Conservation (phyloP, 2,113 vertebrate genomes). For the Edolisoma coerulescens region DNA sequence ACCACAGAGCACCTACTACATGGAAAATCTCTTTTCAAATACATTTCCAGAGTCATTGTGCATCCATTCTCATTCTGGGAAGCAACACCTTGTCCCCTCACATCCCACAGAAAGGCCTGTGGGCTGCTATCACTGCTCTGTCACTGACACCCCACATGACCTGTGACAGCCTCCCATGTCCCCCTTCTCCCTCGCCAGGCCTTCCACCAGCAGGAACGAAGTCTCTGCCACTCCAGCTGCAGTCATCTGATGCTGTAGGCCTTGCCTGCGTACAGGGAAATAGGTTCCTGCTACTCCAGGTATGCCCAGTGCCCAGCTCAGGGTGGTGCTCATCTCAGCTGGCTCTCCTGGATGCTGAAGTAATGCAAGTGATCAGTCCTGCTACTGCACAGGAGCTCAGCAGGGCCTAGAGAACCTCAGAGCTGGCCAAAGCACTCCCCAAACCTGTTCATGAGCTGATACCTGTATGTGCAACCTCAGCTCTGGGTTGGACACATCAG, state of each 20-base stretch:
- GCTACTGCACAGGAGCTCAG: not conserved
- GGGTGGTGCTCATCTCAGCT: not conserved
- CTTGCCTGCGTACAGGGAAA: not conserved
- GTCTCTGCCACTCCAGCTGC: not conserved
- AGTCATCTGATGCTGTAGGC: not conserved
- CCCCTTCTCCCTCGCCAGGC: not conserved
- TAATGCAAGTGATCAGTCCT: not conserved
- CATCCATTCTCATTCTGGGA: not conserved
- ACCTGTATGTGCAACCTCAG: not conserved
- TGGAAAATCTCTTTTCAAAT: conserved; percentile 17
- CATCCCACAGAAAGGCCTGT: not conserved
- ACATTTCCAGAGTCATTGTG: not conserved
- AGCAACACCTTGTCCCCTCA: not conserved
- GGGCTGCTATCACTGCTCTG: not conserved
- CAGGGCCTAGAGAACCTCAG: not conserved
- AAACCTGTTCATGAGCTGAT: not conserved
- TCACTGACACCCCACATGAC: not conserved
- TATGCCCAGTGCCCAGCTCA: not conserved
- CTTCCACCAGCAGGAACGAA: not conserved
- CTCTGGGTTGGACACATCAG: not conserved
- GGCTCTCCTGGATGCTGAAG: not conserved
- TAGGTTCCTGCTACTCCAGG: not conserved
- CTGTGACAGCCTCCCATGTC: not conserved
- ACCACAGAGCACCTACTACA: not conserved
- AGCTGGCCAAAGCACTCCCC: not conserved